Percentiles rank a stretch among this genome's conserved stretches.
Conservation (phyloP, 1,140 invertebrate genomes). For the Nasonia giraulti region DNA sequence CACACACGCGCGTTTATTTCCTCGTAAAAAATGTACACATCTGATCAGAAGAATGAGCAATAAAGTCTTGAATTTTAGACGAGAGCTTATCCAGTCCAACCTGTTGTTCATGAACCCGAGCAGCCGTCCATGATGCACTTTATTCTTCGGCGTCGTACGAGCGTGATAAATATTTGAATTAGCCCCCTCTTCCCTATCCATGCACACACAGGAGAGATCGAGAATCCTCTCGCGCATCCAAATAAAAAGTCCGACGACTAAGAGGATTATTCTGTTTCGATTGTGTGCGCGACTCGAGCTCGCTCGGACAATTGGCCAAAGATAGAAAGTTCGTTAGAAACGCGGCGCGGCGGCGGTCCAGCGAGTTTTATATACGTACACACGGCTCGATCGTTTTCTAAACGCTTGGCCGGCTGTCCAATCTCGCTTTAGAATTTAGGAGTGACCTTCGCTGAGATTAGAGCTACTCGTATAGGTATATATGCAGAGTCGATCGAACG, state of each 20-base stretch:
- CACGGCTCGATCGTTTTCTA: conserved; percentile 1
- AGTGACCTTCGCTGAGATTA: neutral
- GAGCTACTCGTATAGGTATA: neutral
- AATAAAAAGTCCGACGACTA: conserved; percentile 7
- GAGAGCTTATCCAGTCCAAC: neutral
- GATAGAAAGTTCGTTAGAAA: conserved; percentile 11
- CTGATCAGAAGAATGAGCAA: neutral
- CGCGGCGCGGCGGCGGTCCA: neutral
- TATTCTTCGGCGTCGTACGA: neutral
- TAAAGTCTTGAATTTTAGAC: conserved; percentile 21
- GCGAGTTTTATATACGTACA: neutral
- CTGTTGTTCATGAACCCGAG: neutral
- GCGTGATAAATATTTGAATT: conserved; percentile 36
- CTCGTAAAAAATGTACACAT: neutral
- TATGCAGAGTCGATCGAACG: neutral
- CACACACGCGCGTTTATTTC: neutral
- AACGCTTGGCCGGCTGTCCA: neutral
- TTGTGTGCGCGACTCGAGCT: neutral
- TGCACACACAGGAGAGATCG: no score
- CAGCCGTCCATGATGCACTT: neutral
- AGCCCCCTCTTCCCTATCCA: neutral
- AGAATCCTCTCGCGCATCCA: neutral
- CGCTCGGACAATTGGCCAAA: neutral
- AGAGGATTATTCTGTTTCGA: conserved; percentile 30
- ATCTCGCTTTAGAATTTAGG: neutral